These are phyloP conservation scores for Ceriagrion tenellum DNA, from an alignment of 2,888 invertebrate species.

Conservation along the genomic window DNA sequence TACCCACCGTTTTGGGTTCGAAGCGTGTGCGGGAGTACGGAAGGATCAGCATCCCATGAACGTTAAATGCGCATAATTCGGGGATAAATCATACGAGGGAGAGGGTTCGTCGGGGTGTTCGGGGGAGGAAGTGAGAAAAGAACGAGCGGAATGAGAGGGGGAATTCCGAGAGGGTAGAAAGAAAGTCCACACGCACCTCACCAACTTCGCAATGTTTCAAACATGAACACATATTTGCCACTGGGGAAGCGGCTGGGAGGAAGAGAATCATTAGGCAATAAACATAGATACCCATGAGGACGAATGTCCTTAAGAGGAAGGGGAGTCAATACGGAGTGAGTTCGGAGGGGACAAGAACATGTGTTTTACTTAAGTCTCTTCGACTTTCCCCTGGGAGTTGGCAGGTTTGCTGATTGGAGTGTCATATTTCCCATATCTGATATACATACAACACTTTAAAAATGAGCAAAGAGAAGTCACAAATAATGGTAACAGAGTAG, in stretches of 20 bases:
- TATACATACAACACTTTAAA: too few species aligned
- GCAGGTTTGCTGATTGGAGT: too few species aligned
- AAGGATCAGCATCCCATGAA: slow-evolving; percentile 21
- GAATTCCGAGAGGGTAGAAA: background rate
- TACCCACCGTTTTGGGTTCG: background rate
- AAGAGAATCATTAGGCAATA: background rate
- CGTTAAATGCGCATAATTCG: slow-evolving; percentile 13
- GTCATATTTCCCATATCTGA: too few species aligned
- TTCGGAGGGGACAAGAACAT: too few species aligned
- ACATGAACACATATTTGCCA: background rate
- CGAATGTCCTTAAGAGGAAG: too few species aligned
- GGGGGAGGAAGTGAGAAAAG: background rate
- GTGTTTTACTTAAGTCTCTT: too few species aligned
- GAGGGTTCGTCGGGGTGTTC: background rate
- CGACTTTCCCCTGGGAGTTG: too few species aligned
- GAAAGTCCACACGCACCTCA: background rate
- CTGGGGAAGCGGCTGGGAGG: background rate
- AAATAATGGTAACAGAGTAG: too few species aligned
- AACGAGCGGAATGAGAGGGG: background rate
- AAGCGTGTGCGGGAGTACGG: too few species aligned
- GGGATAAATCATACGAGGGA: slow-evolving; percentile 12
- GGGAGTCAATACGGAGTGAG: too few species aligned
- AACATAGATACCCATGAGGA: too few species aligned
- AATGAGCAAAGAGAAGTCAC: too few species aligned
- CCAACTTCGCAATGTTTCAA: background rate